Percentiles rank a stretch among this genome's conserved stretches.
Conservation (phyloP, 1,140 invertebrate species). For the Habropoda laboriosa region DNA sequence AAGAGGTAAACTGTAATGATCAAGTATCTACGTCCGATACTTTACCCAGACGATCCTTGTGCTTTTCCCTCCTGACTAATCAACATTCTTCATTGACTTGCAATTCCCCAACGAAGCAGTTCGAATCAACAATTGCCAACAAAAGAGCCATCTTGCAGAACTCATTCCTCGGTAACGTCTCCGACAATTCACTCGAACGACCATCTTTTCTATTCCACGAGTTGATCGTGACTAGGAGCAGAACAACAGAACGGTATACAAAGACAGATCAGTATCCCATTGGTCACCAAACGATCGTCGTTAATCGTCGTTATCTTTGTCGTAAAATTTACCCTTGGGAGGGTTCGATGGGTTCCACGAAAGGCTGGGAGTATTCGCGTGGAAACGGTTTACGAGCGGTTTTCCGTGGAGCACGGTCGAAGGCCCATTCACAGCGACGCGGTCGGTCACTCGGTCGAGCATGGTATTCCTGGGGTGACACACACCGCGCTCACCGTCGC, state of each 20-base stretch:
- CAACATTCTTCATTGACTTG: no score
- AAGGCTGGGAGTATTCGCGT: neutral
- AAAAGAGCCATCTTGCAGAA: no score
- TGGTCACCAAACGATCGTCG: neutral
- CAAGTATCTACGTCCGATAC: no score
- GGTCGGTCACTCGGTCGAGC: conserved; percentile 71
- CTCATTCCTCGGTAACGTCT: no score
- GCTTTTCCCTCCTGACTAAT: no score
- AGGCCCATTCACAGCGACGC: conserved; percentile 68
- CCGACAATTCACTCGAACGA: no score
- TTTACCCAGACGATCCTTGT: no score
- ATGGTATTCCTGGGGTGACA: conserved; percentile 74
- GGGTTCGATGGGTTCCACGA: neutral
- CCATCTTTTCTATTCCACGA: neutral
- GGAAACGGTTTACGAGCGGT: conserved; percentile 20
- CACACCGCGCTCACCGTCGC: conserved; percentile 71
- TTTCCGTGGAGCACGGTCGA: neutral
- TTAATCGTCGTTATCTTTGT: conserved; percentile 1
- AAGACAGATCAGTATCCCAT: neutral
- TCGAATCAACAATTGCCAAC: no score
- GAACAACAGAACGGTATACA: no score
- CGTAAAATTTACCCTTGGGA: conserved; percentile 6
- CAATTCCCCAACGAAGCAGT: no score
- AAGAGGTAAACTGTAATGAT: no score
- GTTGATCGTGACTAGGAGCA: no score